phyloP scores from a whole-genome alignment of 1,140 invertebrate species.

The Pseudomyrmex gracilis region DNA sequence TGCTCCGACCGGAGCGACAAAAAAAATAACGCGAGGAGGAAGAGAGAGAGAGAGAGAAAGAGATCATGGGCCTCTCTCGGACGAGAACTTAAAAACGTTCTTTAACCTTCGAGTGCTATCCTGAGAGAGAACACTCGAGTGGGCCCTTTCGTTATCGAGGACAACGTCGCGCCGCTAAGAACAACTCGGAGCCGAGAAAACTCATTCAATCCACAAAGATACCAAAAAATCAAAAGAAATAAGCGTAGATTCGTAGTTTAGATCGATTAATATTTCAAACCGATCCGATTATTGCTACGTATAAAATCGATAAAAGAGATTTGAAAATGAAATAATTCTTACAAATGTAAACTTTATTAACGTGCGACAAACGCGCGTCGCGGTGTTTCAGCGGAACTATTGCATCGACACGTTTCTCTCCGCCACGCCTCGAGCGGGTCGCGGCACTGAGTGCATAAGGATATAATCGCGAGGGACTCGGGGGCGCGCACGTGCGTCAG shows the following conservation, averaged over 20 bases:
- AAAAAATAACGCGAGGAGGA: slow-evolving; percentile 75
- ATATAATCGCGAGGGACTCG: slow-evolving; percentile 33
- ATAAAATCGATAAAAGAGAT: background rate
- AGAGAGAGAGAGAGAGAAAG: background rate
- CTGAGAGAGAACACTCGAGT: slow-evolving; percentile 26
- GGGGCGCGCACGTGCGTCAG: slow-evolving; percentile 51
- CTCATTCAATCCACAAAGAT: background rate
- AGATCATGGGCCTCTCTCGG: slow-evolving; percentile 72
- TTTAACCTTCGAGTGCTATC: slow-evolving; percentile 61
- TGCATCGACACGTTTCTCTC: slow-evolving; percentile 10
- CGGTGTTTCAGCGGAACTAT: background rate
- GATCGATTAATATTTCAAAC: background rate
- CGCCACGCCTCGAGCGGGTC: slow-evolving; percentile 15
- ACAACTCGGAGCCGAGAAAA: slow-evolving; percentile 19
- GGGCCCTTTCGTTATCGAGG: slow-evolving; percentile 45
- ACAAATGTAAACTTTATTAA: background rate
- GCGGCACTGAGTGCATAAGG: slow-evolving; percentile 12
- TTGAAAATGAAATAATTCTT: background rate
- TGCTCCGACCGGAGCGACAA: slow-evolving; percentile 75
- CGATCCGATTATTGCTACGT: background rate
- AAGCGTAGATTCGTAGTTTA: background rate
- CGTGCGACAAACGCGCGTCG: background rate
- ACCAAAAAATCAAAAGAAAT: background rate
- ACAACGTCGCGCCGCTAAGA: slow-evolving; percentile 36
- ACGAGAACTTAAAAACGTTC: slow-evolving; percentile 67